Base-by-base conservation (phyloP, 1,140 invertebrate genomes). In the Oppia nitens region DNA sequence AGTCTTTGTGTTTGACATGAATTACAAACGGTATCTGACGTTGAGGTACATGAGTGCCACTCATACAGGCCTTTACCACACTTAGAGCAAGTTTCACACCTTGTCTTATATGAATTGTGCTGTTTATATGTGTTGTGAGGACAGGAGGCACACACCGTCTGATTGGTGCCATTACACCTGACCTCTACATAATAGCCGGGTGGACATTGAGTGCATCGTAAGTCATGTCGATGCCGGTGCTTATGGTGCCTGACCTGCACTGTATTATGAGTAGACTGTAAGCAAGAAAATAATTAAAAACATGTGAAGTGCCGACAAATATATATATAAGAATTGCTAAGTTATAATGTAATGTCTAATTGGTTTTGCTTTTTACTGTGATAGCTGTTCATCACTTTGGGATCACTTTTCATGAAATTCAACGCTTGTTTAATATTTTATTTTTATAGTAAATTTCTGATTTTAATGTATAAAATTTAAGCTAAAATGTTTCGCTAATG, bases 41-140 rank as follows among this genome's bases (percentile, higher is more conserved):
- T 65, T 0, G 69, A 28, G 1, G 67, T 70, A 62, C 75, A 77
- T 2, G 69, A 63, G 60, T 75, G 73, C 0, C 73, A 74, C 60
- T 75, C 71, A 65, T 74, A 76, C 3, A 76, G 63, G 1, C 74
- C 74, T 4, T 68, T 68, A 0, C 75, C 74, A 56, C 75, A 76
- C 23, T 71, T 66, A 3, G 75, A 75, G 62, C 75, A 77, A 40
- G 72, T 71, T 70, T 72, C 74, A 50, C 75, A 77, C 2, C 71
- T 70, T 24, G 71, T 69, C 2, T 63, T 68, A 56, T 68, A 70
- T 0, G 63, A 66, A 65, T 73, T 71, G 59, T 76, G 75, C 0
- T 72, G 71, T 56, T 72, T 73, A 66, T 75, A 75, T 1, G 69
- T 71, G 23, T 73, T 73, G 1, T 62, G 54, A 0, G 60, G 56